A percentile compares a stretch with the other conserved stretches of the same genome.
phyloP scores from a whole-genome alignment of 2,888 invertebrate genomes.

The Cyrtodaria siliqua region DNA sequence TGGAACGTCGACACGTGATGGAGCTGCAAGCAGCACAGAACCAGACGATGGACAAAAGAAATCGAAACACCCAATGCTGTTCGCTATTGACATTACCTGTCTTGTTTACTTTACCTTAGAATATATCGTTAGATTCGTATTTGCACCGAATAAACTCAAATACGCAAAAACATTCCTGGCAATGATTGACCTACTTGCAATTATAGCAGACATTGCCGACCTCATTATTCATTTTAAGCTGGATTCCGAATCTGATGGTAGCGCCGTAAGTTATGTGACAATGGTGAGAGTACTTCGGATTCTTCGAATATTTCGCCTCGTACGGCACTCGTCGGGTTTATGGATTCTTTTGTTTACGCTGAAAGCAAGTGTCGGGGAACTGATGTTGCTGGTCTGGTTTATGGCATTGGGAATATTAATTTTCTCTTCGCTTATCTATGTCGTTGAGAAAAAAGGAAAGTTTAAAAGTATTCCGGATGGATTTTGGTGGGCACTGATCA shows the following conservation, averaged over 20 bases:
- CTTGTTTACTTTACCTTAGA: constrained; percentile 63
- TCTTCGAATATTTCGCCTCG: constrained; percentile 79
- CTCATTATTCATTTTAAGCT: constrained; percentile 65
- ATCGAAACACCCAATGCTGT: constrained; percentile 59
- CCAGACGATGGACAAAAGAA: not conserved
- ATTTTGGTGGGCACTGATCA: constrained; percentile 83
- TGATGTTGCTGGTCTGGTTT: constrained; percentile 79
- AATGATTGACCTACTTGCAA: constrained; percentile 67
- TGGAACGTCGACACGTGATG: too few relatives aligned
- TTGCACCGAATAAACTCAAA: constrained; percentile 51
- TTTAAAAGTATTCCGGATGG: constrained; percentile 79
- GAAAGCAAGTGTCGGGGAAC: constrained; percentile 79
- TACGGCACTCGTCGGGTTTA: constrained; percentile 79
- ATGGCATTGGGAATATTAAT: constrained; percentile 81
- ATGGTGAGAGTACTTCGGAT: constrained; percentile 76
- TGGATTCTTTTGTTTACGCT: constrained; percentile 82
- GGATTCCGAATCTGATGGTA: constrained; percentile 41
- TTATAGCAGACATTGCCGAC: constrained; percentile 78
- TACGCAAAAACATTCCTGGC: constrained; percentile 56
- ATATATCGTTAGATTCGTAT: constrained; percentile 52
- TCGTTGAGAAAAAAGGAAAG: constrained; percentile 73
- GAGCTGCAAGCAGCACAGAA: too few relatives aligned
- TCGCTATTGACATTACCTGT: constrained; percentile 60
- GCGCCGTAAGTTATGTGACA: constrained; percentile 68
- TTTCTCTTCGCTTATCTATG: constrained; percentile 81